phyloP scores from a whole-genome alignment of 2,888 invertebrate species.

The Brenthis daphne region DNA sequence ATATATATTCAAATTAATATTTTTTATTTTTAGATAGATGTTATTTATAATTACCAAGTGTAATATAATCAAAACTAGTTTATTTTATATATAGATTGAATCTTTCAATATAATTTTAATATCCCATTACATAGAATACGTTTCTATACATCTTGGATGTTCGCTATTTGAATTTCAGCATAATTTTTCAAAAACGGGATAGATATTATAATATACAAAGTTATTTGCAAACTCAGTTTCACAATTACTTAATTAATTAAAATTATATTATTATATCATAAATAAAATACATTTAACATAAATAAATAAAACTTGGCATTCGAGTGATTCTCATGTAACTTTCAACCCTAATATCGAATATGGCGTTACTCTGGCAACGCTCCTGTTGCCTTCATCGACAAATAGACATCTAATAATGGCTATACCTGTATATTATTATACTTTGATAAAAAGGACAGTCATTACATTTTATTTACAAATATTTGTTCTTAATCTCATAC shows the following conservation, averaged over 20 bases:
- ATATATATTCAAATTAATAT: background rate
- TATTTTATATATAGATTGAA: too few species aligned
- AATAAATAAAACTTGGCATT: background rate
- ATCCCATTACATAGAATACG: too few species aligned
- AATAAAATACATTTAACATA: background rate
- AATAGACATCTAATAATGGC: conserved; percentile 33
- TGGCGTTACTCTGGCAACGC: conserved; percentile 36
- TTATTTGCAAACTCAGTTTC: too few species aligned
- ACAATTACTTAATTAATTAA: too few species aligned
- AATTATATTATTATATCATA: background rate
- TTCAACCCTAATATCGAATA: conserved; percentile 27
- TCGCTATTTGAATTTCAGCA: too few species aligned
- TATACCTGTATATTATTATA: conserved; percentile 34
- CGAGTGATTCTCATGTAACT: background rate
- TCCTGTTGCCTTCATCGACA: conserved; percentile 36
- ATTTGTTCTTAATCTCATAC: too few species aligned
- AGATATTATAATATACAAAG: too few species aligned
- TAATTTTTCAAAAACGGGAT: too few species aligned
- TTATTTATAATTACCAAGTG: too few species aligned
- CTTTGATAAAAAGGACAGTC: conserved; percentile 33
- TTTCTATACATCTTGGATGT: too few species aligned
- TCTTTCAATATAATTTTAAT: too few species aligned
- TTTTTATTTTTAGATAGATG: background rate
- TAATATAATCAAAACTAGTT: too few species aligned
- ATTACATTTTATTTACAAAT: background rate